phyloP scores from a whole-genome alignment of 2,113 vertebrate genomes.

The Plecturocebus donacophilus region DNA sequence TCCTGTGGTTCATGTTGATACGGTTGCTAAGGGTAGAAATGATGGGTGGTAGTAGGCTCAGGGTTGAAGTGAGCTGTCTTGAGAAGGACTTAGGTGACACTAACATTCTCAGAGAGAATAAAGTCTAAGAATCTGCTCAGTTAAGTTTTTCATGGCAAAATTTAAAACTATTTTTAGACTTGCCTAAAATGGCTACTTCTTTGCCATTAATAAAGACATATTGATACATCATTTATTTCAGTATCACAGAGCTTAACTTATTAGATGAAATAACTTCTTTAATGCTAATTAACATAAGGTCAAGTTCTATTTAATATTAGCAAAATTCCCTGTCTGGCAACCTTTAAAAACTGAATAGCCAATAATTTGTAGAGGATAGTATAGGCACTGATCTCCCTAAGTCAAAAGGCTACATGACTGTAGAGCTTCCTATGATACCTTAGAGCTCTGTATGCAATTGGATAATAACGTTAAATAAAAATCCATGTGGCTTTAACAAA shows the following conservation, averaged over 20 bases:
- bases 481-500: not conserved
- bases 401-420: not conserved
- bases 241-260: not conserved
- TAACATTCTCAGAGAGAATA: not conserved
- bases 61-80: not conserved
- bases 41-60: not conserved
- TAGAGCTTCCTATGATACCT: not conserved
- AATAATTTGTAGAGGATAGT: not conserved
- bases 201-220: not conserved
- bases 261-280: slow-evolving; percentile 3
- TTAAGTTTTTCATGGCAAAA: not conserved
- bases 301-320: not conserved
- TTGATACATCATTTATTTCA: not conserved
- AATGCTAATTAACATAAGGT: not conserved
- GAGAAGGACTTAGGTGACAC: not conserved
- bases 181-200: not conserved
- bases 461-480: slow-evolving; percentile 15
- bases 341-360: not conserved
- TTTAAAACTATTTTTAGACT: not conserved
- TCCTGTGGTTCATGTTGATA: not conserved
- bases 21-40: not conserved
- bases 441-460: not conserved
- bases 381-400: not conserved
- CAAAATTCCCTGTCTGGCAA: not conserved
- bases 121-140: not conserved